Percentiles rank a stretch among this genome's conserved stretches.
Conservation (phyloP, 2,888 invertebrate genomes). For the Psylliodes chrysocephalus region DNA sequence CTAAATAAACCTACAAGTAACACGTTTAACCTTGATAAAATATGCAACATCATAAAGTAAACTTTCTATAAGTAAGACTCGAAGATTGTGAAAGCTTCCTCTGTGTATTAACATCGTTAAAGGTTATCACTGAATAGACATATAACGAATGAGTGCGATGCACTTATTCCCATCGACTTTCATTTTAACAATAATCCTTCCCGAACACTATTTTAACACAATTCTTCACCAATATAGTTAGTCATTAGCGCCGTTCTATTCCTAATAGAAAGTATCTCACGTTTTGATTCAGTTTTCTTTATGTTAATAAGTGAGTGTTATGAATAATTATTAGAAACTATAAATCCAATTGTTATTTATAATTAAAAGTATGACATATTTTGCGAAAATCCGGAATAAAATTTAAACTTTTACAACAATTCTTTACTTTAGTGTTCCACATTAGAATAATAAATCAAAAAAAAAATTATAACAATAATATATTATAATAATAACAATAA, state of each 20-base stretch:
- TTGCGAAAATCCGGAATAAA: too few relatives aligned
- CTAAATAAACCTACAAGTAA: neutral
- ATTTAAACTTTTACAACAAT: too few relatives aligned
- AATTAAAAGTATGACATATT: too few relatives aligned
- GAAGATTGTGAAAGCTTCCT: conserved; percentile 23
- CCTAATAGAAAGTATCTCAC: conserved; percentile 16
- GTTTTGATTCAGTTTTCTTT: conserved; percentile 17
- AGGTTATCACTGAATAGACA: conserved; percentile 29
- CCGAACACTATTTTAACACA: conserved; percentile 1
- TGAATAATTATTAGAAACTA: conserved; percentile 13
- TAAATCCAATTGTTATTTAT: neutral
- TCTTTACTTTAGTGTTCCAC: too few relatives aligned
- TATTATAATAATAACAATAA: too few relatives aligned
- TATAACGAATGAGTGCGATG: conserved; percentile 17
- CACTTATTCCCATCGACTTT: conserved; percentile 43
- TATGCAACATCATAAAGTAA: conserved; percentile 23
- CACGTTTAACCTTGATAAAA: conserved; percentile 24
- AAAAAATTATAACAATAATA: too few relatives aligned
- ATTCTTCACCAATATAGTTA: neutral
- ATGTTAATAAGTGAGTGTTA: conserved; percentile 10
- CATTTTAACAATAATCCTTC: conserved; percentile 33
- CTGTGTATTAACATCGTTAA: conserved; percentile 26
- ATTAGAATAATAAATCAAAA: too few relatives aligned
- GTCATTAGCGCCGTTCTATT: neutral
- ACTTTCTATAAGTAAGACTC: conserved; percentile 23